These are phyloP conservation scores for Oncorhynchus masou DNA, from an alignment of 2,113 vertebrate species.

Conservation along the genomic window DNA sequence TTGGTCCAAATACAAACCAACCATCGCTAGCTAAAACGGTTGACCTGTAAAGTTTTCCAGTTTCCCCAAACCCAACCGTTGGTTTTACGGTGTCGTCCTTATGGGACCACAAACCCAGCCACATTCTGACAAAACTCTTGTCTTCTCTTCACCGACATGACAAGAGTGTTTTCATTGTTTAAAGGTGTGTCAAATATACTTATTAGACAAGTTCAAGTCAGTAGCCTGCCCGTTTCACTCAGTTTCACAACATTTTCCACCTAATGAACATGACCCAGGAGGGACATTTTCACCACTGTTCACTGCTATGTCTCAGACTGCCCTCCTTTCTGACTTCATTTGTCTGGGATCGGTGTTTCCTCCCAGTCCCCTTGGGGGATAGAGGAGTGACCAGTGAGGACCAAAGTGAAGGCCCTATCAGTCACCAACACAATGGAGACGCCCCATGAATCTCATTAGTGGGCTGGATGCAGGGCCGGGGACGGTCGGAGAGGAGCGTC, in stretches of 20 bases:
- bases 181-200: background rate
- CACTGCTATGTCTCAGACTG: background rate
- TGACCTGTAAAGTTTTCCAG: no score
- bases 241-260: background rate
- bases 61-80: no score
- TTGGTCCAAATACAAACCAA: no score
- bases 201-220: no score
- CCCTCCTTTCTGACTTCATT: constrained; percentile 47
- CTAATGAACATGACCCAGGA: background rate
- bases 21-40: no score
- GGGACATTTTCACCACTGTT: background rate
- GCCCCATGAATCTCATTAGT: constrained; percentile 73
- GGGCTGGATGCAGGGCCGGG: constrained; percentile 43
- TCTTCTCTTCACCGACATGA: no score
- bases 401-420: constrained; percentile 72
- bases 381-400: constrained; percentile 74
- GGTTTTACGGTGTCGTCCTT: no score
- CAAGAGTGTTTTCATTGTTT: background rate
- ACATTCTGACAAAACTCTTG: no score
- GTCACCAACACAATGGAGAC: constrained; percentile 69
- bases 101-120: no score
- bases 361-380: constrained; percentile 72
- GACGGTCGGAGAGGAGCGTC: constrained; percentile 46
- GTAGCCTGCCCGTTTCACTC: no score
- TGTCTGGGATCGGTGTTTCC: constrained; percentile 70